These are phyloP conservation scores for Poeciliopsis turrubarensis DNA, from an alignment of 2,113 vertebrate species.

Conservation along the genomic window DNA sequence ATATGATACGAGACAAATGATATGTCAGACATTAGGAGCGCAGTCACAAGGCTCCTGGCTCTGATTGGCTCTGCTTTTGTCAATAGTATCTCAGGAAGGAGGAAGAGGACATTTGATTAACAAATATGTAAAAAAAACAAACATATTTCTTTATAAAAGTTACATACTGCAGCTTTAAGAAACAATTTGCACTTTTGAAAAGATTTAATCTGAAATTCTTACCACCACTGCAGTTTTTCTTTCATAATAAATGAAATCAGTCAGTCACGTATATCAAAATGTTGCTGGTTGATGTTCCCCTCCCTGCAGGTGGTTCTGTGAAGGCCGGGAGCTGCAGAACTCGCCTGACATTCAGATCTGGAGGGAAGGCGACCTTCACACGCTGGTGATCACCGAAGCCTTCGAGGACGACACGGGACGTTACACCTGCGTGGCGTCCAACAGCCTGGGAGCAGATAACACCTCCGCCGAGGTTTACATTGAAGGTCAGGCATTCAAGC, in stretches of 20 bases:
- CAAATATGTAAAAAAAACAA: too few species aligned
- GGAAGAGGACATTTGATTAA: too few species aligned
- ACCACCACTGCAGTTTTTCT: not conserved
- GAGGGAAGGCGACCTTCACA: conserved; percentile 87
- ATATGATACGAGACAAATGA: too few species aligned
- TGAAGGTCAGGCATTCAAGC: conserved; percentile 84
- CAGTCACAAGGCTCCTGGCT: too few species aligned
- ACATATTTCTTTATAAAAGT: too few species aligned
- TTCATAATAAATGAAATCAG: not conserved
- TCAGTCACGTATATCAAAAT: not conserved
- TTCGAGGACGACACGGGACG: conserved; percentile 98
- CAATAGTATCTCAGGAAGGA: too few species aligned
- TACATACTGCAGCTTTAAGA: too few species aligned
- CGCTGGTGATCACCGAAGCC: conserved; percentile 92
- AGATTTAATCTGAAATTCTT: conserved; percentile 2
- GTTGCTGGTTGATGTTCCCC: not conserved
- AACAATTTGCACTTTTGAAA: not conserved
- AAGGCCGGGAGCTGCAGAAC: conserved; percentile 91
- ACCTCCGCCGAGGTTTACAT: conserved; percentile 98
- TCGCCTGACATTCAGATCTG: conserved; percentile 93
- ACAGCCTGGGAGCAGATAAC: conserved; percentile 89
- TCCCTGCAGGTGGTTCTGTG: conserved; percentile 94
- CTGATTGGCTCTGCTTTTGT: too few species aligned
- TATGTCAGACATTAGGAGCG: too few species aligned
- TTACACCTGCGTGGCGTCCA: conserved; percentile 94